Evolutionary conservation across 1,140 invertebrate genomes (phyloP), one percentile per base, ranked within the genome.

Genomic region (Trissolcus basalis): DNA sequence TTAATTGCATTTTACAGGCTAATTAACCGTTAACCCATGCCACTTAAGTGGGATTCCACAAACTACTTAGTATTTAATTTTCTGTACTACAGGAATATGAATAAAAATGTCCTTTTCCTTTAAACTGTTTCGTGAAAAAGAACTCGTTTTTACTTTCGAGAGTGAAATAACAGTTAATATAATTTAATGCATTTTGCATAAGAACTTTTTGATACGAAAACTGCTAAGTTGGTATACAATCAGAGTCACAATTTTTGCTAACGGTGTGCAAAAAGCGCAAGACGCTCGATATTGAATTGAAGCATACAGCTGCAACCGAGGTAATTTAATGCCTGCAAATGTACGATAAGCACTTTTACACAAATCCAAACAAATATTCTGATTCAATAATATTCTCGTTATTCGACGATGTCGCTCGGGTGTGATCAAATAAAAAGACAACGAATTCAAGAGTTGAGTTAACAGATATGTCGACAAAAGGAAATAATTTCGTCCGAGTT

Each of bases 11-110:
- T 73, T 65, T 65, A 58, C 49, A 47, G 44, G 49, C 55, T 65
- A 73, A 73, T 73, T 73, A 73, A 72, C 69, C 48, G 69, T 72
- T 72, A 72, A 64, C 54, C 54, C 59, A 51, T 43, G 54, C 54
- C 59, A 58, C 68, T 58, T 19, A 54, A 13, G 48, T 48, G 41
- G 47, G 43, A 72, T 65, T 65, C 60, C 41, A 32, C 48, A n/a
- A 49, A 65, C 43, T 72, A 41, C 39, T 59, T 45, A 63, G 47
- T 55, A 73, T 72, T 65, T 72, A 64, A 72, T 64, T 72, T 65
- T 64, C 60, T 14, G 49, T 70, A 53, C 41, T 16, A 59, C 69
- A 60, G 54, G 55, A 65, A 72, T 72, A 72, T 64, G 69, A 72
- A 59, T 72, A 72, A 72, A 72, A 64, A 71, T 43, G 47, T 53